phyloP scores from a whole-genome alignment of 2,888 invertebrate species.

The Lamellibrachia satsuma region DNA sequence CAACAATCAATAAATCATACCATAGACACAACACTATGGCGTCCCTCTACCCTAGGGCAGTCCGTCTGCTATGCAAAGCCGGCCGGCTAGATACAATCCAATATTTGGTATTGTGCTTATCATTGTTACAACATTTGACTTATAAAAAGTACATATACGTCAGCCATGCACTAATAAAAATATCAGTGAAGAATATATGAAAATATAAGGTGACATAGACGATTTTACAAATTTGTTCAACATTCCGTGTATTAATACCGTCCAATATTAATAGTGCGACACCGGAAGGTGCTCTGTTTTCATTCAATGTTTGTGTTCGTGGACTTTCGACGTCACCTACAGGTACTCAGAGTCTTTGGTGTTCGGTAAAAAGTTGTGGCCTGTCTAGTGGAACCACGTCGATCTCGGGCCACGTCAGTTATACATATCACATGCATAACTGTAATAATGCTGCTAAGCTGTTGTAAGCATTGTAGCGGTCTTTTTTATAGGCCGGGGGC shows the following conservation, averaged over 20 bases:
- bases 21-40: too few species aligned
- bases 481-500: too few species aligned
- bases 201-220: not conserved
- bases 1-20: too few species aligned
- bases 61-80: not conserved
- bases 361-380: not conserved
- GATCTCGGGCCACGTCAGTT: not conserved
- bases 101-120: not conserved
- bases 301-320: not conserved
- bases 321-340: not conserved
- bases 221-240: not conserved
- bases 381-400: not conserved
- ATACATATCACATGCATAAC: not conserved
- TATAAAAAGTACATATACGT: not conserved
- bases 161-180: not conserved
- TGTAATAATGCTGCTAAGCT: too few species aligned
- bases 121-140: not conserved
- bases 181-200: not conserved
- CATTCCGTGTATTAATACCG: not conserved
- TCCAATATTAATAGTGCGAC: not conserved
- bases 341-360: not conserved
- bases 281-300: conserved; percentile 14
- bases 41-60: not conserved
- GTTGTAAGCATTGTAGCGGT: too few species aligned
- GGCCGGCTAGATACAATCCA: not conserved